Percentiles rank a stretch among this genome's conserved stretches.
Evolutionary conservation across 2,888 invertebrate genomes (phyloP).

Genomic region (Plebejus argus): DNA sequence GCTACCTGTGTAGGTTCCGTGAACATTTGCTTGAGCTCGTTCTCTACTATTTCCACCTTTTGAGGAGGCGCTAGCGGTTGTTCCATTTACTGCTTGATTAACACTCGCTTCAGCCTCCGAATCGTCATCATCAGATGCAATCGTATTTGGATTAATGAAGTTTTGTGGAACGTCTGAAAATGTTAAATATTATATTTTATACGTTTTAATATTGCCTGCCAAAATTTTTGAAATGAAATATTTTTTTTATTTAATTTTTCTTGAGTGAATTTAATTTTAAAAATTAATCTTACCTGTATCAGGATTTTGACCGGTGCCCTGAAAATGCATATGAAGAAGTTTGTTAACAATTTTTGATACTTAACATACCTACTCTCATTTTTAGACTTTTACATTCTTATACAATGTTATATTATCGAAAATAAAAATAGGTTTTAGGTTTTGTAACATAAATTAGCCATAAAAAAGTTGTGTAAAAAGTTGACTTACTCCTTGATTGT

Average conservation of each 20-base stretch:
- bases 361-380: no score
- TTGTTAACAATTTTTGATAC: neutral
- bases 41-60: slow-evolving; percentile 88
- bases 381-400: no score
- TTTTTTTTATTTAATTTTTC: neutral
- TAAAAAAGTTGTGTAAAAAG: neutral
- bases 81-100: slow-evolving; percentile 80
- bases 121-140: slow-evolving; percentile 81
- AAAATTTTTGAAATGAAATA: no score
- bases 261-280: neutral
- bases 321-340: slow-evolving; percentile 37
- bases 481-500: slow-evolving; percentile 48
- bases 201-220: no score
- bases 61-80: slow-evolving; percentile 88
- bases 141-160: slow-evolving; percentile 63
- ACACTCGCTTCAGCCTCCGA: slow-evolving; percentile 88
- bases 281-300: slow-evolving; percentile 41
- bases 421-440: no score
- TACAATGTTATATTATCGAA: no score
- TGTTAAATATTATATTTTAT: neutral
- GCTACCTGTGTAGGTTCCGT: slow-evolving; percentile 88
- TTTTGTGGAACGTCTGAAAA: slow-evolving; percentile 65
- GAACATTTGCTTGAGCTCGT: slow-evolving; percentile 90
- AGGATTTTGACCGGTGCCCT: slow-evolving; percentile 40
- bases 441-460: no score